phyloP scores from a whole-genome alignment of 2,888 invertebrate genomes.

The Venusia cambrica region DNA sequence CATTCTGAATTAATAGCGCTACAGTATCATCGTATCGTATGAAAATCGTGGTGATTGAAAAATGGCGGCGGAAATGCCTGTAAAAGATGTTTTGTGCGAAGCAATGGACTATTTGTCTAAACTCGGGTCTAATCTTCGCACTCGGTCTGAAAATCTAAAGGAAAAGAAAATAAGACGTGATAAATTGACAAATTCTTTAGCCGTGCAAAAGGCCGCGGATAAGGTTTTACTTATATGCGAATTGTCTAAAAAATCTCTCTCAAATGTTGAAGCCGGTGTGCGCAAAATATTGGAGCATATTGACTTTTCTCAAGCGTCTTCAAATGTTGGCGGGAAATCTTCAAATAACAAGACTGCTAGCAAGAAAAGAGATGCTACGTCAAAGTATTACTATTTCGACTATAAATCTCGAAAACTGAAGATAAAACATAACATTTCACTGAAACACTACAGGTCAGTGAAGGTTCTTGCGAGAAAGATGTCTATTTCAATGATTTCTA shows the following conservation, averaged over 20 bases:
- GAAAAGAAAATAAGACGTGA: slow-evolving; percentile 59
- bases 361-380: slow-evolving; percentile 11
- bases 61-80: slow-evolving; percentile 67
- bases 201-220: slow-evolving; percentile 63
- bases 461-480: slow-evolving; percentile 53
- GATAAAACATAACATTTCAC: slow-evolving; percentile 52
- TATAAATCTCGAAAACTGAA: slow-evolving; percentile 50
- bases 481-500: slow-evolving; percentile 45
- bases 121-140: slow-evolving; percentile 63
- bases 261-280: slow-evolving; percentile 65
- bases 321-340: slow-evolving; percentile 40
- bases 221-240: slow-evolving; percentile 71
- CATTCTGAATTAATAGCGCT: neutral
- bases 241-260: slow-evolving; percentile 69
- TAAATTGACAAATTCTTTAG: slow-evolving; percentile 60
- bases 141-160: slow-evolving; percentile 61
- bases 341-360: slow-evolving; percentile 12
- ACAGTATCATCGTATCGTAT: neutral
- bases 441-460: slow-evolving; percentile 59
- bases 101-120: slow-evolving; percentile 73
- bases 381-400: slow-evolving; percentile 45
- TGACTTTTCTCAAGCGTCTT: slow-evolving; percentile 40
- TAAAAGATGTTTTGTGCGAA: slow-evolving; percentile 62
- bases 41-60: slow-evolving; percentile 25
- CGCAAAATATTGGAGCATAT: slow-evolving; percentile 52